Percentiles rank a stretch among this genome's conserved stretches.
phyloP scores from a whole-genome alignment of 2,797 vertebrate genomes.

The Ciconia nigra region DNA sequence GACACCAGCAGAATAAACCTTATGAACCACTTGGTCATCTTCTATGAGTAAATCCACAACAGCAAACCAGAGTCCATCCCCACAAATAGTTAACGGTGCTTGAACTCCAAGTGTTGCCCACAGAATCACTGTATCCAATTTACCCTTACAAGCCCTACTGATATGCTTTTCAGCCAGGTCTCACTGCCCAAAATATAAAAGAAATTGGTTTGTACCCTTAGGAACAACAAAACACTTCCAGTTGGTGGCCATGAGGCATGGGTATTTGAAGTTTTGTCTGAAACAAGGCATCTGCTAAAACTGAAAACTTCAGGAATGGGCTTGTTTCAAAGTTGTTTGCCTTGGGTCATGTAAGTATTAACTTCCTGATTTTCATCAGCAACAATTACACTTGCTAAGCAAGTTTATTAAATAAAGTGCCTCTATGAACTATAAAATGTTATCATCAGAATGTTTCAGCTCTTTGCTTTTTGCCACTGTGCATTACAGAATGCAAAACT shows the following conservation, averaged over 20 bases:
- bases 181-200: not conserved
- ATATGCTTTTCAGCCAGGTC: not conserved
- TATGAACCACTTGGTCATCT: not conserved
- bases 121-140: not conserved
- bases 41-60: not conserved
- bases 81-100: not conserved
- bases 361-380: not conserved
- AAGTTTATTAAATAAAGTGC: not conserved
- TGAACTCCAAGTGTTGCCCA: not conserved
- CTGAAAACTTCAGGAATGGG: constrained; percentile 18
- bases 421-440: not conserved
- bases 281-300: not conserved
- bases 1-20: not conserved
- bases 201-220: not conserved
- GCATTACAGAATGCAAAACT: not conserved
- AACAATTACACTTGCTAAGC: not conserved
- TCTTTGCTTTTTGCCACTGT: not conserved
- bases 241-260: not conserved
- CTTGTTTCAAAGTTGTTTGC: constrained; percentile 32
- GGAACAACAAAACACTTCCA: not conserved
- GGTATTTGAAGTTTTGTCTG: not conserved
- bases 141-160: not conserved
- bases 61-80: not conserved
- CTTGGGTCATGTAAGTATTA: not conserved
- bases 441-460: not conserved